Conservation (phyloP, 2,888 invertebrate genomes). For the Caenorhabditis macrosperma region DNA sequence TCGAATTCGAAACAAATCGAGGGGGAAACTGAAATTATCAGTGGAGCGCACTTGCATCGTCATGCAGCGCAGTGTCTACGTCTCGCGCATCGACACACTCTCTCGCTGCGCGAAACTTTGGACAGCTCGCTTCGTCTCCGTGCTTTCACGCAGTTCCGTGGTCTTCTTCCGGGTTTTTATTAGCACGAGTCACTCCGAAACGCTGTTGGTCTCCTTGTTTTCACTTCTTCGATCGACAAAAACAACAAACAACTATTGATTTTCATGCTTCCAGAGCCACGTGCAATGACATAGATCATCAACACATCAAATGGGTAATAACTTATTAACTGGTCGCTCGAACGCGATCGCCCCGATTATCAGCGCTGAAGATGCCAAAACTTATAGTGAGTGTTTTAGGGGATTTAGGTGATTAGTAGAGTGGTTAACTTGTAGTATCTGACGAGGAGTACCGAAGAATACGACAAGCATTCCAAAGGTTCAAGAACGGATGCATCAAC, state of each 20-base stretch:
- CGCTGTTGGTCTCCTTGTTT: not conserved
- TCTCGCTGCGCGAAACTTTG: slow-evolving; percentile 31
- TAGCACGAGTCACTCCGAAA: not conserved
- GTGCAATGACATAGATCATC: slow-evolving; percentile 27
- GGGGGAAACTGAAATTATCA: slow-evolving; percentile 15
- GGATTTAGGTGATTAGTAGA: not conserved
- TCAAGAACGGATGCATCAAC: slow-evolving; percentile 65
- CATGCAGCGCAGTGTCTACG: slow-evolving; percentile 17
- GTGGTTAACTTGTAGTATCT: no score
- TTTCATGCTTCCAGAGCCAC: slow-evolving; percentile 3
- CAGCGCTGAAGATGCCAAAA: slow-evolving; percentile 53
- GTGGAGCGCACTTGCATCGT: slow-evolving; percentile 29
- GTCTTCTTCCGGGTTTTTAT: slow-evolving; percentile 25
- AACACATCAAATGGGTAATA: slow-evolving; percentile 59
- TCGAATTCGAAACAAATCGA: slow-evolving; percentile 15
- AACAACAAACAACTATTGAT: not conserved
- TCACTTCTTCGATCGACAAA: not conserved
- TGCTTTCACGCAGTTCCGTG: slow-evolving; percentile 23
- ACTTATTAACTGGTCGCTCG: slow-evolving; percentile 35
- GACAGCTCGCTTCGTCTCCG: slow-evolving; percentile 26
- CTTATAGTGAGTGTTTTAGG: slow-evolving; percentile 53
- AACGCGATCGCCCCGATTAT: slow-evolving; percentile 56
- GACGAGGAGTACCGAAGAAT: slow-evolving; percentile 68
- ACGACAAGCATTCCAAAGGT: slow-evolving; percentile 61
- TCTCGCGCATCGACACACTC: slow-evolving; percentile 22